Base-by-base conservation (phyloP, 2,888 invertebrate genomes). In the Lacanobia wlatinum region DNA sequence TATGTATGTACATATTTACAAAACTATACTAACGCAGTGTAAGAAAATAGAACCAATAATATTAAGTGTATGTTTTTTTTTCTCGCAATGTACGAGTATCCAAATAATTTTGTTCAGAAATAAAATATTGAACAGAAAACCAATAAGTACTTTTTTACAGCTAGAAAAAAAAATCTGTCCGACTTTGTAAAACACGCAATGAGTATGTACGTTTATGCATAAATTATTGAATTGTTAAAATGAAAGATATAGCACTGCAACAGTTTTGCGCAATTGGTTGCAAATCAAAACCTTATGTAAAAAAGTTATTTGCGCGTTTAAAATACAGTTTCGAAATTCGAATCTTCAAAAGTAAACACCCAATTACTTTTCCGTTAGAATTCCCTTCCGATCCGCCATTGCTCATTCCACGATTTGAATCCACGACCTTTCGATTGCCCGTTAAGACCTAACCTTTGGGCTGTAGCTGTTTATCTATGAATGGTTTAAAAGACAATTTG, bases 341-440 rank as follows among this genome's bases (percentile, higher is more conserved):
- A 28, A 34, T 48, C 28, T 21, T 14, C 48, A 59, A 48, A 43
- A 43, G 43, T 43, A 43, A 40, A 40, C 38, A 52, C 50, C 73
- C 38, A 53, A 16, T 50, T 56, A 53, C 52, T 53, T n/a, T 67
- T n/a, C 66, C 66, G 78, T 67, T 73, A 63, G 43, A 52, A 55
- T 63, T 67, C 55, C 80, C 59, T 60, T 55, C 14, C 12, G n/a
- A 67, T 59, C 59, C 67, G 60, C 52, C 58, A 50, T 71, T 53
- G 23, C 60, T 63, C 40, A 74, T 46, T 67, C 52, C 65, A 65
- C 78, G 81, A 75, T 80, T 78, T 55, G 76, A 75, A 80, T 69
- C 56, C 48, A 2, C 52, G 81, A 78, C 81, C 81, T 80, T 80
- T 78, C 40, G 55, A 75, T 78, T 68, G 64, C 55, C 75, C 75